Conservation (phyloP, 1,140 invertebrate species). For the Drosophila arawakana region DNA sequence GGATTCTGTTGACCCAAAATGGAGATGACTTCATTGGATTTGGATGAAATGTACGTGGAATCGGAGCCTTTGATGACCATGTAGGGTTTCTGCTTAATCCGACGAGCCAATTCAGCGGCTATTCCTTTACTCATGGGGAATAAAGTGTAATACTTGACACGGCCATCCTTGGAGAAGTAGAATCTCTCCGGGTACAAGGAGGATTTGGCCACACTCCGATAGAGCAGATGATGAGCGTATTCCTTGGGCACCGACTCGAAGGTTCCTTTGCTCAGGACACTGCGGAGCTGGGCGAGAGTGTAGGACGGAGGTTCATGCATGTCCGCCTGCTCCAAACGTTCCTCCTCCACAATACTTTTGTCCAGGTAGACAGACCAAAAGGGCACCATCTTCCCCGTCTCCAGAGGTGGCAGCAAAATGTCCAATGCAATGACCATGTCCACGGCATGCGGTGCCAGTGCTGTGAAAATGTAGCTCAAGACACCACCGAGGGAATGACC, state of each 20-base stretch:
- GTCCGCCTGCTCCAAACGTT: constrained; percentile 36
- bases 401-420: constrained; percentile 84
- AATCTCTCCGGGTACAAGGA: constrained; percentile 86
- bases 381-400: neutral
- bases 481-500: constrained; percentile 89
- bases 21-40: constrained; percentile 84
- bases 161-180: constrained; percentile 86
- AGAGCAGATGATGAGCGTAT: constrained; percentile 86
- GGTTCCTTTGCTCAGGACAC: constrained; percentile 84
- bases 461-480: constrained; percentile 85
- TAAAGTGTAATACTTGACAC: constrained; percentile 84
- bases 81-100: constrained; percentile 58
- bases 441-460: constrained; percentile 86
- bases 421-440: constrained; percentile 88
- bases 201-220: constrained; percentile 86
- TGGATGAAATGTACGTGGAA: constrained; percentile 28
- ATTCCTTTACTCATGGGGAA: constrained; percentile 27
- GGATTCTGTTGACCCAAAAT: constrained; percentile 85
- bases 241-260: constrained; percentile 85
- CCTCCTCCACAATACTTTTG: constrained; percentile 54
- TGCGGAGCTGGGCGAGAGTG: constrained; percentile 85
- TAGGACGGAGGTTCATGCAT: constrained; percentile 86
- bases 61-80: constrained; percentile 62
- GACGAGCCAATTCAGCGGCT: constrained; percentile 46
- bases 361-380: constrained; percentile 85